phyloP scores from a whole-genome alignment of 2,797 vertebrate genomes.

The Bufotes viridis region DNA sequence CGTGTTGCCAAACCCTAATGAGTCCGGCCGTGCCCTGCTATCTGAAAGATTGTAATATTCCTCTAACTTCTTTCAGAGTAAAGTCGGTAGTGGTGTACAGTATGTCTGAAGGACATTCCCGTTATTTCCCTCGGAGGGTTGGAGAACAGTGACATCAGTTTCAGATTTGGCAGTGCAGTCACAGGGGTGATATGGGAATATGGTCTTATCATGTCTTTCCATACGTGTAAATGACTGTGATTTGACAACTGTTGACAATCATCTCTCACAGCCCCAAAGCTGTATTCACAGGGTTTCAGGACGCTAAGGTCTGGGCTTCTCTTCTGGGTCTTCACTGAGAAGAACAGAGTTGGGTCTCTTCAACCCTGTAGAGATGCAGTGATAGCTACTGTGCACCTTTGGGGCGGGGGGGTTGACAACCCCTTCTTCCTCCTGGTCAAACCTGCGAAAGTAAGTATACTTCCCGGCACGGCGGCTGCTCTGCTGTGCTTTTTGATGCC shows the following conservation, averaged over 20 bases:
- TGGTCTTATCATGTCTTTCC: background rate
- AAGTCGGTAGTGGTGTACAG: background rate
- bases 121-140: background rate
- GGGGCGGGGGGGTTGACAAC: too few species aligned
- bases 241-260: background rate
- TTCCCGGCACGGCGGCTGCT: too few species aligned
- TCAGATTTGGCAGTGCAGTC: background rate
- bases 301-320: background rate
- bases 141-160: background rate
- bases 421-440: too few species aligned
- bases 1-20: too few species aligned
- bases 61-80: background rate
- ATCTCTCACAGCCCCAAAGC: background rate
- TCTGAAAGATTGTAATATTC: background rate
- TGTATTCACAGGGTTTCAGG: background rate
- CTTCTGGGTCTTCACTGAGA: background rate
- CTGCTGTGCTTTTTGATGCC: too few species aligned
- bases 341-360: background rate
- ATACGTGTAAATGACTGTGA: background rate
- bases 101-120: background rate
- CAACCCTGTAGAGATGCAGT: background rate
- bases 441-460: too few species aligned
- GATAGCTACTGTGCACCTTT: too few species aligned
- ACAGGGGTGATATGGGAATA: background rate
- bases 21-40: background rate